Conservation (phyloP, 2,113 vertebrate species). For the Pao palembangensis region DNA sequence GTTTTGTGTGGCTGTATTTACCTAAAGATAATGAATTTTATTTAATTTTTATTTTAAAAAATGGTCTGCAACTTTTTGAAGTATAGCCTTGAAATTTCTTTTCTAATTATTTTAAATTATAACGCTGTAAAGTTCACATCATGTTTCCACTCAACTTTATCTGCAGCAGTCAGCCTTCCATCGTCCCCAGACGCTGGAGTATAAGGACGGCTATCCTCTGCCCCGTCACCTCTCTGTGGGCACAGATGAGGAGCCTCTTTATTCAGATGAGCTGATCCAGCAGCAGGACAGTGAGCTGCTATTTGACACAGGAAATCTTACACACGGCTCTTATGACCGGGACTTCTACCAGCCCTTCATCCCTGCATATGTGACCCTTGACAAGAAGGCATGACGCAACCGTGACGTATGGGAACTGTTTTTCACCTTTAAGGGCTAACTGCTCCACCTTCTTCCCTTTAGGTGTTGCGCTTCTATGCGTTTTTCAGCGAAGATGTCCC, state of each 20-base stretch:
- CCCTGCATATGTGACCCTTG: constrained; percentile 84
- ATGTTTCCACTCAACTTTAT: constrained; percentile 18
- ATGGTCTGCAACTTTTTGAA: too few species aligned
- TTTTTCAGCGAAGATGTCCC: constrained; percentile 84
- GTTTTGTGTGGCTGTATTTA: too few species aligned
- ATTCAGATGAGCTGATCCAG: constrained; percentile 76
- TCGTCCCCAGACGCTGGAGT: constrained; percentile 82
- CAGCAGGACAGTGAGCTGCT: constrained; percentile 73
- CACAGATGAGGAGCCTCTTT: constrained; percentile 76
- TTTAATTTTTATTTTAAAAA: too few species aligned
- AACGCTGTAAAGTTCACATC: too few species aligned
- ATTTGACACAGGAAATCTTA: constrained; percentile 58
- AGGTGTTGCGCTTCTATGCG: constrained; percentile 87
- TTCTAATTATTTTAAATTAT: too few species aligned
- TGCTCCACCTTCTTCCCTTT: not conserved
- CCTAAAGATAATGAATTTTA: too few species aligned
- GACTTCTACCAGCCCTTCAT: constrained; percentile 69
- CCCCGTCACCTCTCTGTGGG: constrained; percentile 74
- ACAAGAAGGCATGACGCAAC: constrained; percentile 85
- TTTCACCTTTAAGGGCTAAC: not conserved
- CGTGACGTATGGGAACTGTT: not conserved
- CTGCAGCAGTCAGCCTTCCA: constrained; percentile 86
- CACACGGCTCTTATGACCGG: constrained; percentile 62
- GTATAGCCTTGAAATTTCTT: too few species aligned
- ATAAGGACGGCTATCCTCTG: constrained; percentile 82